Conservation (phyloP, 2,888 invertebrate genomes). For the Fragum whitleyi region DNA sequence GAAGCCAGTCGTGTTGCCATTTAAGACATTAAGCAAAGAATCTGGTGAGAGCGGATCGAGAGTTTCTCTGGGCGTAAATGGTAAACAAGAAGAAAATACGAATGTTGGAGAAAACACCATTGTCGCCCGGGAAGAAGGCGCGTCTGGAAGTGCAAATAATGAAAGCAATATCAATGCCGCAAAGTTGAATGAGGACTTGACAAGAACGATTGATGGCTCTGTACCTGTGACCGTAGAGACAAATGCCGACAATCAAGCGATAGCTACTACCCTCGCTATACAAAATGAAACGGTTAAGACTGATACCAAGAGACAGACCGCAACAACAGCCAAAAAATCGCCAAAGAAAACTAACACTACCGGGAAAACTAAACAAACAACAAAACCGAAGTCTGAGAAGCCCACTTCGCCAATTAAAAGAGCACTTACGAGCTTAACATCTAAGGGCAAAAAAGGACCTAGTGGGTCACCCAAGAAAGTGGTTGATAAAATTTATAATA, state of each 20-base stretch:
- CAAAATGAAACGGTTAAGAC: background rate
- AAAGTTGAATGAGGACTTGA: background rate
- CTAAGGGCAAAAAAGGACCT: background rate
- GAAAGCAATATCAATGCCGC: background rate
- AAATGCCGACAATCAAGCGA: background rate
- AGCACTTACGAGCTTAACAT: background rate
- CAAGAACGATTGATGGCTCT: background rate
- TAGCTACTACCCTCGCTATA: background rate
- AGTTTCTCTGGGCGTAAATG: background rate
- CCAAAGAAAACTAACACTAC: background rate
- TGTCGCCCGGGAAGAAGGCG: background rate
- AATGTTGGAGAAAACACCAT: background rate
- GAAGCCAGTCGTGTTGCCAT: background rate
- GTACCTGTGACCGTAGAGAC: background rate
- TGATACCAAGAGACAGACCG: background rate
- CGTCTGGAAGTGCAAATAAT: background rate
- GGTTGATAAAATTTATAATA: background rate
- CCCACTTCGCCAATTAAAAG: background rate
- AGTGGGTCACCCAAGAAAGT: background rate
- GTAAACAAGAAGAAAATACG: background rate
- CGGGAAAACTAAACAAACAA: background rate
- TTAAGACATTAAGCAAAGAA: background rate
- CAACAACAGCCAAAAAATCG: background rate
- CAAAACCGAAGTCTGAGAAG: slow-evolving; percentile 2
- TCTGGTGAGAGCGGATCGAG: background rate